Conservation (phyloP, 2,888 invertebrate genomes). For the Eupithecia insigniata region DNA sequence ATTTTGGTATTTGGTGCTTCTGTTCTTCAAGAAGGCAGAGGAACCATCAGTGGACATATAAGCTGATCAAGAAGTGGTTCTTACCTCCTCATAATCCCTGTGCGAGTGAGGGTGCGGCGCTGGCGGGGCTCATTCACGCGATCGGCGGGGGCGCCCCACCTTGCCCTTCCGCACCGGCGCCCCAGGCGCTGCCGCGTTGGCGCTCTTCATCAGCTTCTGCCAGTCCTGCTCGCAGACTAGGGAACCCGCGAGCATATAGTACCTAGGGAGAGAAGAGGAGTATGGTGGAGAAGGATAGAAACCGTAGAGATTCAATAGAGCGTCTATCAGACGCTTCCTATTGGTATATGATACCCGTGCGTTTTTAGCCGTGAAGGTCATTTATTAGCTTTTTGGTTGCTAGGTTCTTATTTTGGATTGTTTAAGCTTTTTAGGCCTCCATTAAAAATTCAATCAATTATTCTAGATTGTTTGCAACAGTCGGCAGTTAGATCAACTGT, state of each 20-base stretch:
- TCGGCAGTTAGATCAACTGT: background rate
- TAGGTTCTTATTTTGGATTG: no score
- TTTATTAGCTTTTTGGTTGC: no score
- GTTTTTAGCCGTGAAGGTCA: no score
- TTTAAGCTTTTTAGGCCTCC: no score
- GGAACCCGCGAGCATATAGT: constrained; percentile 95
- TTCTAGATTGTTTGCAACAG: background rate
- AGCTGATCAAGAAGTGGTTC: constrained; percentile 24
- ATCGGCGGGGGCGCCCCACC: constrained; percentile 93
- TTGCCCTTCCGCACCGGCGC: constrained; percentile 94
- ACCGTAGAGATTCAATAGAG: constrained; percentile 1
- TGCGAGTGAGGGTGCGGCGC: constrained; percentile 65
- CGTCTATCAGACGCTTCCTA: background rate
- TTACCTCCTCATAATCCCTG: constrained; percentile 79
- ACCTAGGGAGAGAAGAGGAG: constrained; percentile 75
- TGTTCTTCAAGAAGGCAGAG: background rate
- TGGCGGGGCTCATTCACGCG: constrained; percentile 90
- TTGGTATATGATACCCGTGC: no score
- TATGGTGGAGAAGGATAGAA: background rate
- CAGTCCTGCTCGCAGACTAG: constrained; percentile 98
- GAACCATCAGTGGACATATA: background rate
- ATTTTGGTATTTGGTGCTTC: background rate
- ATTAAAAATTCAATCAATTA: no score
- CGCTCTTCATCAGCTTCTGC: constrained; percentile 94
- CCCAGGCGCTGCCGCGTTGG: constrained; percentile 84